Base-by-base conservation (phyloP, 64 coral and sea anemone species). In the Dendronephthya gigantea region DNA sequence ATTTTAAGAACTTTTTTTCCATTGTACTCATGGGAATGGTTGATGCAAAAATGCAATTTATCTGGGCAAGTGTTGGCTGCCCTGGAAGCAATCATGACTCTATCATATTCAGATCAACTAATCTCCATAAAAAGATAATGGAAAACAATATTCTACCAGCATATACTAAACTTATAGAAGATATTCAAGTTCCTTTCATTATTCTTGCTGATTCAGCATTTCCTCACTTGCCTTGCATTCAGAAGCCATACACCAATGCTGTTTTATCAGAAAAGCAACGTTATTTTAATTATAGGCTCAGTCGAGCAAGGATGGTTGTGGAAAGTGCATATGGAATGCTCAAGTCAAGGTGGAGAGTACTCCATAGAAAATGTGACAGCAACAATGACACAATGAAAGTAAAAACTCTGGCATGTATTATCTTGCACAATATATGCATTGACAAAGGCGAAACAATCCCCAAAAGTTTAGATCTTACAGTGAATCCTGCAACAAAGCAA, bases 41-140 rank as follows among this genome's bases (percentile, higher is more conserved):
- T 11, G 66, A 70, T 70, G 66, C 66, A 25, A 70, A 70, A n/a
- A 9, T 9, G 9, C 17, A 31, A 8, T 70, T 70, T 31, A n/a
- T 70, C 29, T 70, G 66, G 66, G 66, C 23, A 7, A 70, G 66
- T 70, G 66, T 70, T 19, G 66, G 66, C n/a, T 70, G 8, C n/a
- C 66, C 66, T 70, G 66, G 66, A 70, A 70, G n/a, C n/a, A 70
- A 8, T n/a, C 66, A 70, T n/a, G 66, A 70, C 30, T 70, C 66
- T 7, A 70, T 70, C 9, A 70, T 70, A 7, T 70, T 70, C 8
- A 8, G n/a, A 32, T 8, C 66, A 70, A 70, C 66, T n/a, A 8
- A 32, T 11, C 66, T 70, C 7, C 27, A n/a, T 8, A 25, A 22
- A n/a, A n/a, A 70, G 9, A 25, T 70, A 6, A 32, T 11, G 8